A percentile compares a stretch with the other conserved stretches of the same genome.
Evolutionary conservation across 2,113 vertebrate genomes (phyloP).

Genomic region (Megaceryle maxima): DNA sequence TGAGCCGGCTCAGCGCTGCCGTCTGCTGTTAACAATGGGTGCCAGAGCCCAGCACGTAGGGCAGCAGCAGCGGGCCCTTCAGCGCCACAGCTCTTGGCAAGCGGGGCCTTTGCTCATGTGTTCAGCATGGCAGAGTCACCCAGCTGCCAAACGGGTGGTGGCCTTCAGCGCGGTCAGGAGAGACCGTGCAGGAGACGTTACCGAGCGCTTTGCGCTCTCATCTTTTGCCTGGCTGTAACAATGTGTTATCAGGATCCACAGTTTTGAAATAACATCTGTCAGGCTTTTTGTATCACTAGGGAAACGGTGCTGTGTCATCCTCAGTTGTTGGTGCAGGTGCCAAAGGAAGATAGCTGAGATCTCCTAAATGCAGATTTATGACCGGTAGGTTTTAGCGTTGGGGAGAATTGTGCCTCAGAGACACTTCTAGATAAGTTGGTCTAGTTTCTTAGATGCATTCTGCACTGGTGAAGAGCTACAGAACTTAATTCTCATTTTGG

Average conservation of each 20-base stretch:
- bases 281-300: rapidly evolving
- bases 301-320: rapidly evolving
- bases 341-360: not conserved
- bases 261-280: rapidly evolving
- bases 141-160: not conserved
- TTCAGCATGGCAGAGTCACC: rapidly evolving
- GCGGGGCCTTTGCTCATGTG: not conserved
- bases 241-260: rapidly evolving
- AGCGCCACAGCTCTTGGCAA: not conserved
- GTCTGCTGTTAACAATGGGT: not conserved
- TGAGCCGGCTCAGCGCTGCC: not conserved
- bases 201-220: rapidly evolving
- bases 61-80: not conserved
- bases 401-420: not conserved
- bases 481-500: rapidly evolving
- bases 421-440: rapidly evolving
- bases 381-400: rapidly evolving
- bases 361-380: rapidly evolving
- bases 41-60: not conserved
- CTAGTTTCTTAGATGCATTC: rapidly evolving
- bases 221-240: rapidly evolving
- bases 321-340: rapidly evolving
- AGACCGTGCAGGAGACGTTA: too few relatives aligned
- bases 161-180: too few relatives aligned
- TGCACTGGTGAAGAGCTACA: not conserved